These are phyloP conservation scores for Nephila pilipes DNA, from an alignment of 1,140 invertebrate species.

Conservation along the genomic window DNA sequence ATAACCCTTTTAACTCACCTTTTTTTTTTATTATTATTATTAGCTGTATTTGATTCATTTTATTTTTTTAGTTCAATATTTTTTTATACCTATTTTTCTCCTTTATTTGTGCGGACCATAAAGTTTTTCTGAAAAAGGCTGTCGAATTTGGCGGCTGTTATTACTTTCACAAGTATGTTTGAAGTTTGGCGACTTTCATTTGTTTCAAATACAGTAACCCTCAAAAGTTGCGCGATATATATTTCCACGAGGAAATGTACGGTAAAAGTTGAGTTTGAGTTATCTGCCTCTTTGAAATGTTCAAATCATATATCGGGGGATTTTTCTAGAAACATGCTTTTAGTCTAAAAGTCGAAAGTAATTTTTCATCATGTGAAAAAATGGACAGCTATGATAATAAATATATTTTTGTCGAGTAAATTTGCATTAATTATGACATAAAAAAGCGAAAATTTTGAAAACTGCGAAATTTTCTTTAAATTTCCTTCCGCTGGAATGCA, in stretches of 20 bases:
- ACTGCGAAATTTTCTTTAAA: neutral
- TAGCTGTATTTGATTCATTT: too few species aligned
- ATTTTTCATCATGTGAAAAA: neutral
- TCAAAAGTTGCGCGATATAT: neutral
- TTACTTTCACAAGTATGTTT: too few species aligned
- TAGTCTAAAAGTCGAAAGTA: neutral
- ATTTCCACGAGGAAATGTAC: constrained; percentile 29
- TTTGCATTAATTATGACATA: neutral
- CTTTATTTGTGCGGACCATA: too few species aligned
- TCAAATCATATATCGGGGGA: too few species aligned
- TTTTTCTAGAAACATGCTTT: neutral
- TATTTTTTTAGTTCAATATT: too few species aligned
- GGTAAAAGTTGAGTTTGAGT: constrained; percentile 1
- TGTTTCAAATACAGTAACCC: neutral
- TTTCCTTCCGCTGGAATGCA: neutral
- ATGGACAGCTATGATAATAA: neutral
- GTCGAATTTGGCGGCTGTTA: too few species aligned
- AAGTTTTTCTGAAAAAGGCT: too few species aligned
- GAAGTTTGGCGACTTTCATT: neutral
- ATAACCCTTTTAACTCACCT: too few species aligned
- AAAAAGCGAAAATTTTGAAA: neutral
- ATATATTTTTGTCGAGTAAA: neutral
- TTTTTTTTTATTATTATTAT: too few species aligned
- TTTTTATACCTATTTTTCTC: too few species aligned
- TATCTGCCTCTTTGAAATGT: neutral